Conservation (phyloP, 2,113 vertebrate species). For the Lasiurus borealis region DNA sequence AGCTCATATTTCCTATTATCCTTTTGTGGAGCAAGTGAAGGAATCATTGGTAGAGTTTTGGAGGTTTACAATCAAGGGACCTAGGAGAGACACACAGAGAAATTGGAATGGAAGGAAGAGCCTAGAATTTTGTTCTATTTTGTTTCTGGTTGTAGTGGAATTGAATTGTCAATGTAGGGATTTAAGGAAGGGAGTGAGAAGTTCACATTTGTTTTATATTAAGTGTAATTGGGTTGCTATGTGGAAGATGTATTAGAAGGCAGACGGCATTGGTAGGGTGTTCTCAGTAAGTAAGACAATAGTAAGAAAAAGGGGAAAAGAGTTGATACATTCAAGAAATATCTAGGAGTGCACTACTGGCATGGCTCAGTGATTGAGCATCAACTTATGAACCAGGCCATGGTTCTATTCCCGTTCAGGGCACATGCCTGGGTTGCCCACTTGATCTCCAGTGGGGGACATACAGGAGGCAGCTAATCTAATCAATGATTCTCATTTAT, state of each 20-base stretch:
- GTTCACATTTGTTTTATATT: slow-evolving; percentile 4
- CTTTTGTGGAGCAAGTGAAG: neutral
- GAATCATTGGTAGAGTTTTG: neutral
- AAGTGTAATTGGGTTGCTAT: neutral
- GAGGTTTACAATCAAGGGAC: neutral
- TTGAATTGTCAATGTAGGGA: neutral
- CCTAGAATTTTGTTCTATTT: neutral
- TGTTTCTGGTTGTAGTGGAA: neutral
- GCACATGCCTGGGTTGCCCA: too few relatives aligned
- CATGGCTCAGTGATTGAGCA: too few relatives aligned
- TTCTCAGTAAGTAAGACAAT: neutral
- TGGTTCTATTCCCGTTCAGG: too few relatives aligned
- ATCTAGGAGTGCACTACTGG: too few relatives aligned
- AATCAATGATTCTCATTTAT: too few relatives aligned
- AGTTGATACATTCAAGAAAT: slow-evolving; percentile 34
- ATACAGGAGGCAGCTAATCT: too few relatives aligned
- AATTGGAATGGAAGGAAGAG: neutral
- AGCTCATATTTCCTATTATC: neutral
- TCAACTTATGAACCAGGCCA: too few relatives aligned
- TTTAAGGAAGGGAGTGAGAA: neutral
- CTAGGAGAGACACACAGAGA: neutral
- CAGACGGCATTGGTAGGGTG: neutral
- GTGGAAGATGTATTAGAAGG: neutral
- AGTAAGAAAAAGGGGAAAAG: neutral
- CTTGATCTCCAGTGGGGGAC: too few relatives aligned